Evolutionary conservation across 2,888 invertebrate genomes (phyloP).

Genomic region (Netelia fuscicornis): DNA sequence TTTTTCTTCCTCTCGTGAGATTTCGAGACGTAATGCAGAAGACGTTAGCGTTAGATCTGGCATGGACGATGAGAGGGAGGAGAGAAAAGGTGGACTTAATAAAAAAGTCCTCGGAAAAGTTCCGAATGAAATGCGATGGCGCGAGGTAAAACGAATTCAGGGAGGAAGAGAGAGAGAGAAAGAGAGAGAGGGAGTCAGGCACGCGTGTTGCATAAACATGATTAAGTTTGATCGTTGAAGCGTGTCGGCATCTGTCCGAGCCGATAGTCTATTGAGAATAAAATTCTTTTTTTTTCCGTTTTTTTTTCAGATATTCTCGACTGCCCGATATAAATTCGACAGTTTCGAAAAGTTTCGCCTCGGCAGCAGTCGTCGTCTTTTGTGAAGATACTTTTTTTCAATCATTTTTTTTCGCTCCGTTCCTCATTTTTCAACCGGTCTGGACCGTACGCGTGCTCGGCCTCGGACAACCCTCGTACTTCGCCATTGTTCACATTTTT

Average conservation of each 20-base stretch:
- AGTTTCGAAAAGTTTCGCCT: constrained; percentile 68
- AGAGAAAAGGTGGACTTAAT: constrained; percentile 53
- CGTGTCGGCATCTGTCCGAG: constrained; percentile 79
- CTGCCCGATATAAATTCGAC: constrained; percentile 75
- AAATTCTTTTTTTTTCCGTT: constrained; percentile 65
- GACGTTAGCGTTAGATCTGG: constrained; percentile 38
- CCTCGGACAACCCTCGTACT: constrained; percentile 49
- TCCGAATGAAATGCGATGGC: constrained; percentile 50
- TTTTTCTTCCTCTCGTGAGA: constrained; percentile 22
- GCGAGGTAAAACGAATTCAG: constrained; percentile 51
- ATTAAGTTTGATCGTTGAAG: constrained; percentile 80
- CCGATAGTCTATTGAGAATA: constrained; percentile 55
- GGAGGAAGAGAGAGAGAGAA: constrained; percentile 44
- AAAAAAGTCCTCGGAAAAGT: constrained; percentile 61
- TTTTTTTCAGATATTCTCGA: constrained; percentile 64
- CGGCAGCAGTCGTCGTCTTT: constrained; percentile 61
- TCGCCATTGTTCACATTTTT: constrained; percentile 44
- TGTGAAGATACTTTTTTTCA: constrained; percentile 66
- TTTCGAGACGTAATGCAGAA: constrained; percentile 42
- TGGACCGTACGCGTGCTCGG: constrained; percentile 37
- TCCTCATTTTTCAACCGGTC: constrained; percentile 53
- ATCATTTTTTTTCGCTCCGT: constrained; percentile 29
- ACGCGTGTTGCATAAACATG: constrained; percentile 80
- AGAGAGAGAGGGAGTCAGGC: constrained; percentile 62
- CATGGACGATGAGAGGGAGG: constrained; percentile 27